A percentile compares a stretch with the other conserved stretches of the same genome.
Evolutionary conservation across 2,797 vertebrate species (phyloP).

Genomic region (Apodemus agrarius): DNA sequence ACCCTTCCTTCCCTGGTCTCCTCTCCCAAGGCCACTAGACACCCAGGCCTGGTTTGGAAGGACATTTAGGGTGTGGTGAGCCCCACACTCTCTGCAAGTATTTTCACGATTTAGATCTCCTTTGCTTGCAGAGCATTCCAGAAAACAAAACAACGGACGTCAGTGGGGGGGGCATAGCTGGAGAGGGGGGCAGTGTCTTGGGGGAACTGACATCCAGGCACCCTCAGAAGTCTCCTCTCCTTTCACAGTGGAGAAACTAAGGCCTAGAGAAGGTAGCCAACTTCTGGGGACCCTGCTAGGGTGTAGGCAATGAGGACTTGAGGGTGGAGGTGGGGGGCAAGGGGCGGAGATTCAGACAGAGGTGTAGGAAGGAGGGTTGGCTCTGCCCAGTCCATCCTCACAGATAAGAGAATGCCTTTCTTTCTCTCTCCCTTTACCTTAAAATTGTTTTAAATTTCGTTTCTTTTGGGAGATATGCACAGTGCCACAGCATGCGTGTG

Average conservation of each 20-base stretch:
- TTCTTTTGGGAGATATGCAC: neutral
- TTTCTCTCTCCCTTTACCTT: neutral
- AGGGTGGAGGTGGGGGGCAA: neutral
- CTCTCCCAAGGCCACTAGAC: neutral
- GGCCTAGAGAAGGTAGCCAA: neutral
- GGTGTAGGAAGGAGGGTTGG: neutral
- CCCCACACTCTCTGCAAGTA: neutral
- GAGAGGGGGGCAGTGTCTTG: neutral
- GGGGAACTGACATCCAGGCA: too few relatives aligned
- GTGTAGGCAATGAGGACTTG: neutral
- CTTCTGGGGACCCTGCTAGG: neutral
- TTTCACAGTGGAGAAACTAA: conserved; percentile 16
- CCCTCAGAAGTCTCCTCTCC: neutral
- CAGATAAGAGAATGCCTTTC: neutral
- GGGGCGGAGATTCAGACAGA: neutral
- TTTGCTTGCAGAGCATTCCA: neutral
- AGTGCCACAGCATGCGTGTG: too few relatives aligned
- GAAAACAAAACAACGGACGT: neutral
- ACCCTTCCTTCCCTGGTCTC: neutral
- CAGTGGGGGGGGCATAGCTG: neutral
- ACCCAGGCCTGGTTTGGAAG: neutral
- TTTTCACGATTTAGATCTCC: neutral
- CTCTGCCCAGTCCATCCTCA: neutral
- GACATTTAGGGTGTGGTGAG: neutral
- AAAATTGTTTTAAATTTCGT: neutral